Evolutionary conservation across 2,113 vertebrate species (phyloP).

Genomic region (Drymodes brunneopygia): DNA sequence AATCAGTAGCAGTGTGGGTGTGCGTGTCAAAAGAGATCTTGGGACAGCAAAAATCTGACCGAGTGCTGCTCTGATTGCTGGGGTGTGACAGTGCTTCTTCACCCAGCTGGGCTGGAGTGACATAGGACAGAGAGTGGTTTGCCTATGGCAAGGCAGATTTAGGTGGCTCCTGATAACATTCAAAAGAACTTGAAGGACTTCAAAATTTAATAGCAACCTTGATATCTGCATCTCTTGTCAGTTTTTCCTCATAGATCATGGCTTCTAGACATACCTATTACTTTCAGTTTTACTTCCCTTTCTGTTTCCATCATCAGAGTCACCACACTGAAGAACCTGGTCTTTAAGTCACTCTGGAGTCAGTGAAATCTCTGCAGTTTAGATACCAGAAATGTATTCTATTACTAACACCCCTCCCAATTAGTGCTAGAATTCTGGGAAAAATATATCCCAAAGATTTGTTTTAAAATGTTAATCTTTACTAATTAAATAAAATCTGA

Average conservation of each 20-base stretch:
- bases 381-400: neutral
- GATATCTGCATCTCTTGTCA: neutral
- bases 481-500: neutral
- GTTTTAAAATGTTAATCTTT: neutral
- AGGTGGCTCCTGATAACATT: neutral
- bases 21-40: neutral
- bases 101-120: neutral
- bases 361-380: neutral
- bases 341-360: neutral
- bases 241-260: neutral
- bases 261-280: neutral
- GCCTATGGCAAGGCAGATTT: neutral
- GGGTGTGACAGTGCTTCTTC: neutral
- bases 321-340: neutral
- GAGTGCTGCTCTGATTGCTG: neutral
- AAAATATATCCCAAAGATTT: neutral
- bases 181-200: neutral
- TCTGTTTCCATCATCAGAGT: neutral
- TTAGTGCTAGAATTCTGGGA: neutral
- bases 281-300: neutral
- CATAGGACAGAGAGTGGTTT: neutral
- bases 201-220: neutral
- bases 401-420: neutral
- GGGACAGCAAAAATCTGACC: neutral
- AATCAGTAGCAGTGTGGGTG: neutral